Base-by-base conservation (phyloP, 1,140 invertebrate species). In the Drosophila truncata region DNA sequence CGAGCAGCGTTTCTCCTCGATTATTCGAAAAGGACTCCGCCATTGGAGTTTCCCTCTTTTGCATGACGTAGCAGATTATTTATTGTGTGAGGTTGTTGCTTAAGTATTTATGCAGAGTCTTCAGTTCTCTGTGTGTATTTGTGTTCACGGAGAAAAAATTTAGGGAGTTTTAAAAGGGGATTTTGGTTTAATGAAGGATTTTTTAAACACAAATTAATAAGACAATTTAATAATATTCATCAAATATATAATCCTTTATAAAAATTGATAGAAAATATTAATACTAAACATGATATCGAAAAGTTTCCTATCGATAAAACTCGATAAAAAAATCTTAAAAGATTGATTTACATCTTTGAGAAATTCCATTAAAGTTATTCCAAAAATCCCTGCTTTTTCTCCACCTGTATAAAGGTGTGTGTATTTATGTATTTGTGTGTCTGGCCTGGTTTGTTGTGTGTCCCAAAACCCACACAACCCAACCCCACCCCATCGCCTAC, bases 11-110 rank as follows among this genome's bases (percentile, higher is more conserved):
- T 50, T 39, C 41, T 35, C 66, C 20, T 14, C 33, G 23, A 29
- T 60, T 49, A 55, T 37, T 55, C 9, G 33, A 37, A 49, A 72
- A 72, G 60, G 27, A 41, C 52, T 65, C 71, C 59, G n/a, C 73
- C 59, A 23, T 20, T 66, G 62, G 72, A 76, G 72, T 76, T 66
- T 65, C 46, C 62, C 63, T 55, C 35, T 60, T 58, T 69, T 44
- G 84, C 84, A 87, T 87, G 84, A 87, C 84, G 78, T 78, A 77
- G 84, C 84, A 80, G 79, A 80, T 87, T 87, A 87, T 87, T 88
- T 87, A 87, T 87, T 87, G 84, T 87, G 83, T 73, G 80, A 90
- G 85, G 77, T 84, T 88, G 85, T 78, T 78, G 78, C 67, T 73
- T 71, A 65, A 72, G 59, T 72, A 72, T 79, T 79, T 79, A 79